Conservation (phyloP, 2,113 vertebrate genomes). For the Pelecanoides urinatrix region DNA sequence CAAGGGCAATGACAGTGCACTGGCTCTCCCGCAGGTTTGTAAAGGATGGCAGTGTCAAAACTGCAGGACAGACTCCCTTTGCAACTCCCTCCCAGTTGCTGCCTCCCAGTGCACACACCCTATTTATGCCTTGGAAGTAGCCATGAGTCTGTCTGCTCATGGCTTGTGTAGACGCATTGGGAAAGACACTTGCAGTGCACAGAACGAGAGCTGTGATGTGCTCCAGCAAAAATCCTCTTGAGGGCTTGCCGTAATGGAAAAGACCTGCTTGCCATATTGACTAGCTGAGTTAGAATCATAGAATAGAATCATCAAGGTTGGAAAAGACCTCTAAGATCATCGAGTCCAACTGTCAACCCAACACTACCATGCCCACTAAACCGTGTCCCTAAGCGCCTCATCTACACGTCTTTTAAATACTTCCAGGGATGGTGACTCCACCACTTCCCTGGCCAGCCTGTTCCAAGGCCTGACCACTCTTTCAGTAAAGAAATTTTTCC, state of each 20-base stretch:
- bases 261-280: not conserved
- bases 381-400: too few species aligned
- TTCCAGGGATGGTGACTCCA: too few species aligned
- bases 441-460: too few species aligned
- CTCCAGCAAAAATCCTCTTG: not conserved
- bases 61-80: not conserved
- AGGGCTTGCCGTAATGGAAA: not conserved
- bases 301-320: too few species aligned
- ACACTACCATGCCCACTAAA: too few species aligned
- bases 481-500: too few species aligned
- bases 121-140: fast-evolving
- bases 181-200: not conserved
- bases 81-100: not conserved
- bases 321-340: too few species aligned
- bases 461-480: too few species aligned
- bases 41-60: not conserved
- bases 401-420: too few species aligned
- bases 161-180: fast-evolving
- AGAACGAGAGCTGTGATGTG: not conserved
- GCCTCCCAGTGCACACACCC: not conserved
- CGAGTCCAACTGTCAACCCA: too few species aligned
- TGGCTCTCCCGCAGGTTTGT: not conserved
- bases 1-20: not conserved
- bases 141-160: not conserved
- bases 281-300: not conserved